Evolutionary conservation across 2,888 invertebrate genomes (phyloP), one percentile per base, ranked within the genome.

Genomic region (Sinotaia quadrata): DNA sequence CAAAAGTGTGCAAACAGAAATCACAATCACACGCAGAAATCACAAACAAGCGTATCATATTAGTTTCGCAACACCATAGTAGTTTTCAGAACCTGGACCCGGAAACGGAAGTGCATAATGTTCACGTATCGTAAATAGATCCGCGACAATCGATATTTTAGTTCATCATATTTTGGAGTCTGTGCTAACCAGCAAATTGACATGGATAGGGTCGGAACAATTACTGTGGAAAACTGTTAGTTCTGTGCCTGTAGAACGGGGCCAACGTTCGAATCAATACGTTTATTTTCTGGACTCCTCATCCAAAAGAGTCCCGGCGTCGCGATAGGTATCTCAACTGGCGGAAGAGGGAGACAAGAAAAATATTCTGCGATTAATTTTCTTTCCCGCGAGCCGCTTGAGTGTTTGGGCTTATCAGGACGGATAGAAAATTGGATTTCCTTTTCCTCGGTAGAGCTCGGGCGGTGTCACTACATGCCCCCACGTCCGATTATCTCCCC

Each of bases 351-450:
- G 54, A 57, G 73, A 73, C 75, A 73, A 73, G 75, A 73, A 73
- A 71, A 75, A 75, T 73, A 73, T 71, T 69, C 69, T 29, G 66
- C 75, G 73, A 75, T 75, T 75, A 79, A 81, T 80, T 83, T 78
- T 79, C 80, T 78, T 76, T 75, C 75, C 77, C 78, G 75, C 67
- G 75, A 74, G 77, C 69, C 59, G 68, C 75, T 71, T 71, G 71
- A 77, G 71, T 73, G 68, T 72, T 69, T 56, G 72, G 70, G 69
- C 73, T 76, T 78, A 81, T 75, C 76, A 77, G 80, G 79, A 80
- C 78, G 80, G 76, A 69, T 78, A 78, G 80, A 81, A 81, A 81
- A 83, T 83, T 83, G 81, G 81, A 83, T 83, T 83, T 78, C 76
- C 73, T 74, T 77, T 74, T 75, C 71, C 74, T 63, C 47, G 60